Base-by-base conservation (phyloP, 2,888 invertebrate species). In the Acrocyrtus sp. region DNA sequence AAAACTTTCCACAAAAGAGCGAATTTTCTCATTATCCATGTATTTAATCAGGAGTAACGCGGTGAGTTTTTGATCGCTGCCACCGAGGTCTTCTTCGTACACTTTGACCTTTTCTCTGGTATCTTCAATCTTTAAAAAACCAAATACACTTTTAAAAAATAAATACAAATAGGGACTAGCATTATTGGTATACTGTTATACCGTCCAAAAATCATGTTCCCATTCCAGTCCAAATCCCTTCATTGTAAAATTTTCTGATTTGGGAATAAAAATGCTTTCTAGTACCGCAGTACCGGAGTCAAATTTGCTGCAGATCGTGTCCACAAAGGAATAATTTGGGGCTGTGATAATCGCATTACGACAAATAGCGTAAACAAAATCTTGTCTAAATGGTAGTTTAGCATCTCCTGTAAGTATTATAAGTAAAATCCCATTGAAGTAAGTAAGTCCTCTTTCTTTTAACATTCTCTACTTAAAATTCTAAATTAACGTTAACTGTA, bases 251-350 rank as follows among this genome's bases (percentile, higher is more conserved):
- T 58, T n/a, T 1, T 47, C 15, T 0, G 69, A 69, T 39, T 74
- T 74, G 0, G 74, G 74, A n/a, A 74, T 58, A 19, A 69, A 69
- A 0, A 74, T 21, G 39, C 51, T 65, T 19, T 58, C 34, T 2
- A 74, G 43, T 3, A 41, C 43, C 19, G 41, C n/a, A 24, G 21
- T 69, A 2, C 39, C 43, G 21, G 17, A 26, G 4, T 15, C 26
- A 22, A 54, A 56, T 17, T 22, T 17, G 3, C 12, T 6, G n/a
- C 19, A 27, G 15, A 53, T 21, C 5, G 17, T 45, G n/a, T 41
- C 45, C 19, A 56, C 54, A 19, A 51, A 68, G 6, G 51, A 45
- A 22, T 26, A 60, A 24, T 69, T 26, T 0, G 62, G 62, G 0
- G 39, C 53, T 4, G 69, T 61, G 26, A 69, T 10, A 1, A 69